Percentiles rank a stretch among this genome's conserved stretches.
Evolutionary conservation across 2,113 vertebrate species (phyloP).

Genomic region (Thymallus thymallus): DNA sequence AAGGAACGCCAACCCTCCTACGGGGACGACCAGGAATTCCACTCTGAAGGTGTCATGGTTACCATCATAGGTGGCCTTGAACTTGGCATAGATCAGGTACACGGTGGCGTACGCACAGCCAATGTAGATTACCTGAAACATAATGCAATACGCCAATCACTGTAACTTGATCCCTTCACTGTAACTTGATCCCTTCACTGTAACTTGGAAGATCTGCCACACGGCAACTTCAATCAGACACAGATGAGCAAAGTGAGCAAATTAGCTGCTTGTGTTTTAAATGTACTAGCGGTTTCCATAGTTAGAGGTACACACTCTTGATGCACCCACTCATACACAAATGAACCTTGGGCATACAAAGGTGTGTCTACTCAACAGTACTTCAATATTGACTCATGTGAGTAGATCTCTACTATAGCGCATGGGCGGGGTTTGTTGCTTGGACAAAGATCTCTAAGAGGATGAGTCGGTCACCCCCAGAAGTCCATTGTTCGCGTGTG

Average conservation of each 20-base stretch:
- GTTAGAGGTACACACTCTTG: no score
- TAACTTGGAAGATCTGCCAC: no score
- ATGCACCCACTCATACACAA: neutral
- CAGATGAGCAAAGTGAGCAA: no score
- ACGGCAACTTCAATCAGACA: no score
- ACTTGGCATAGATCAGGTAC: slow-evolving; percentile 95
- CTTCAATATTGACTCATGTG: neutral
- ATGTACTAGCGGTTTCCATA: no score
- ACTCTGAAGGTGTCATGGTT: slow-evolving; percentile 98
- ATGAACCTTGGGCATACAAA: slow-evolving; percentile 41
- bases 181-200: no score
- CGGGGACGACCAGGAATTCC: slow-evolving; percentile 95
- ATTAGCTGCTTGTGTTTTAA: no score
- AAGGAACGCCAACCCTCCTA: slow-evolving; percentile 91
- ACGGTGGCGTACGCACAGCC: slow-evolving; percentile 93
- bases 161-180: no score
- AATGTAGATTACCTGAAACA: slow-evolving; percentile 89
- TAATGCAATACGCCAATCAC: neutral
- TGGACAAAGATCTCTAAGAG: neutral
- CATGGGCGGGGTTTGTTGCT: neutral
- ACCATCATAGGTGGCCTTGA: slow-evolving; percentile 97
- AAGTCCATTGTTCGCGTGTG: neutral
- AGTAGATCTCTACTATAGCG: neutral
- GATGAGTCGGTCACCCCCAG: neutral
- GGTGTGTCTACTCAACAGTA: slow-evolving; percentile 8